Conservation (phyloP, 2,797 vertebrate genomes). For the Sternotherus odoratus region DNA sequence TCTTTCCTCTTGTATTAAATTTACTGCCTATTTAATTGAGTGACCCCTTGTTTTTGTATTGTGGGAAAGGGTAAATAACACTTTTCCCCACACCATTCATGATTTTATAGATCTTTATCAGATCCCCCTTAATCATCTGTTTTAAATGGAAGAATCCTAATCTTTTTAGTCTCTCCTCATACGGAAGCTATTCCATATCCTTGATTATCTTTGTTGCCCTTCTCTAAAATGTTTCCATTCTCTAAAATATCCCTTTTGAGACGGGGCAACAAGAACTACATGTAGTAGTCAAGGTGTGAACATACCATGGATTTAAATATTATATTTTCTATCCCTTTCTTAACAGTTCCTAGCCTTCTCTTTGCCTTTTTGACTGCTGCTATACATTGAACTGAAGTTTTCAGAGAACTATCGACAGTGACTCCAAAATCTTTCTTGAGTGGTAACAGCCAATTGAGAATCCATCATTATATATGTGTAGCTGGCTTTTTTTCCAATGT, state of each 20-base stretch:
- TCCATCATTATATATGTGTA: not conserved
- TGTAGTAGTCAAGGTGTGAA: not conserved
- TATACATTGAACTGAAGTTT: not conserved
- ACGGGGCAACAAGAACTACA: not conserved
- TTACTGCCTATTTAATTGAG: not conserved
- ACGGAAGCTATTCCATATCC: not conserved
- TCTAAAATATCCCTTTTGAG: not conserved
- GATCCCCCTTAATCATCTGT: not conserved
- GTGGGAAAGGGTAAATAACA: not conserved
- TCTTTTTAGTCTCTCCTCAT: not conserved
- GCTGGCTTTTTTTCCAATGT: too few relatives aligned
- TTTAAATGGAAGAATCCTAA: not conserved
- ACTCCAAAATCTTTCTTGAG: not conserved
- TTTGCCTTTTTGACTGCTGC: not conserved
- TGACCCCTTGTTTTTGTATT: not conserved
- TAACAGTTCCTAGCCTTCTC: not conserved
- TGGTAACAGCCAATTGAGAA: not conserved
- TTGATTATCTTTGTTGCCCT: not conserved
- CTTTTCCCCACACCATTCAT: not conserved
- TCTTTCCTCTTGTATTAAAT: not conserved
- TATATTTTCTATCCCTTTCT: not conserved
- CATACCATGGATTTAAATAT: not conserved
- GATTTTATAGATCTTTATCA: not conserved
- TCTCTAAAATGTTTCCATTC: not conserved
- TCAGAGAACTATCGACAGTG: not conserved